Percentiles rank a stretch among this genome's conserved stretches.
These are phyloP conservation scores for Cancer borealis DNA, from an alignment of 2,888 invertebrate species.

Conservation along the genomic window DNA sequence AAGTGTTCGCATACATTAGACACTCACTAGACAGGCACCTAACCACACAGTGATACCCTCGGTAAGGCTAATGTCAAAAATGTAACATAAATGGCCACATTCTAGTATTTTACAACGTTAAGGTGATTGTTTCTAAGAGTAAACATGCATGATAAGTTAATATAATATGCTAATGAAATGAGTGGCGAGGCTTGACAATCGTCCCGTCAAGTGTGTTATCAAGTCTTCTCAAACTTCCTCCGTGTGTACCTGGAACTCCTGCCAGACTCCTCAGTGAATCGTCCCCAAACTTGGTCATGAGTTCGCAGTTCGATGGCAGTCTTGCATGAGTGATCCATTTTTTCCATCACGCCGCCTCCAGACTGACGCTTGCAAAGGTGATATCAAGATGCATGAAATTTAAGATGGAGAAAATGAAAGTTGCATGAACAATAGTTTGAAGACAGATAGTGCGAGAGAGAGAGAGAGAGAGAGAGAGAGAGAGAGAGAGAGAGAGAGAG, in stretches of 20 bases:
- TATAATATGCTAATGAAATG: background rate
- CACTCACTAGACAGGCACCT: background rate
- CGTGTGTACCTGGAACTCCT: background rate
- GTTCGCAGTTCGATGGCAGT: background rate
- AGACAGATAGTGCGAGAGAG: too few species aligned
- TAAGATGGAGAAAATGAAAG: background rate
- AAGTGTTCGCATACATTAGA: background rate
- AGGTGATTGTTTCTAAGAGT: background rate
- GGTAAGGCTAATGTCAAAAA: background rate
- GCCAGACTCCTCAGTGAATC: constrained; percentile 12
- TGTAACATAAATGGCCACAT: background rate
- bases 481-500: background rate
- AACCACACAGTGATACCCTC: background rate
- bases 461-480: too few species aligned
- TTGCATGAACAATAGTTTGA: background rate
- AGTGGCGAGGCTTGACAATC: background rate
- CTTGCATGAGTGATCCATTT: constrained; percentile 23
- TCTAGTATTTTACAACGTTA: background rate
- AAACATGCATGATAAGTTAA: background rate
- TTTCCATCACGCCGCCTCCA: background rate
- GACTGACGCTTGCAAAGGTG: background rate
- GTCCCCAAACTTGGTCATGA: constrained; percentile 4
- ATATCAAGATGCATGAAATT: background rate
- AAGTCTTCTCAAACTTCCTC: background rate
- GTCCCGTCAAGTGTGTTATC: background rate